Evolutionary conservation across 2,113 vertebrate species (phyloP), one percentile per base, ranked within the genome.

Genomic region (Pyrgilauda ruficollis): DNA sequence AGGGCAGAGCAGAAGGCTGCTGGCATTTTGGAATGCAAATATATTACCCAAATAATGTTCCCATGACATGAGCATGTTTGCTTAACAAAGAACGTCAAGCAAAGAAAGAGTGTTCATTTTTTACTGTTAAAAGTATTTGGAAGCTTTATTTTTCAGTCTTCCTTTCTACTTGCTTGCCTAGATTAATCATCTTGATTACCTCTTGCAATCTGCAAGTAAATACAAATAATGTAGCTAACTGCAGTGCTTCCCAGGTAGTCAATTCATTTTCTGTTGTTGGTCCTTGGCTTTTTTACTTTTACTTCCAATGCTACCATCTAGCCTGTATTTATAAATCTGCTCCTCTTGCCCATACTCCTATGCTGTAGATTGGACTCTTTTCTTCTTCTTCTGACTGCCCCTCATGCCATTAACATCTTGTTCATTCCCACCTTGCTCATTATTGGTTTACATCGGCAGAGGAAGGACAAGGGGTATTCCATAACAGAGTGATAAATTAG

Each of bases 351-450:
- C 27, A 28, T 82, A 14, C 33, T 82, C 52, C 52, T 52, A 1
- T 0, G 0, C 23, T 30, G 30, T 47, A 35, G 22, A 21, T 1
- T 22, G 15, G 18, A 8, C 49, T 82, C 30, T 81, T 56, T 43
- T 46, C 17, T 43, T 43, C 55, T n/a, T 70, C 35, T 35, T 76
- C 30, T 31, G 20, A 11, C 20, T 53, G 50, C 12, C 9, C 7
- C 33, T 92, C 2, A 1, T n/a, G 33, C 30, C 16, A 23, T n/a
- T 47, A 0, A 0, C 7, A 12, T 53, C 52, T 67, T 7, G 1
- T 13, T 30, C 13, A 7, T 41, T 56, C 0, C 0, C 8, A 15
- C 35, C 44, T 63, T 16, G 2, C 8, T 22, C 6, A 11, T 63
- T 23, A 2, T 37, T 1, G 1, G 4, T 50, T 88, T 83, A 30